These are phyloP conservation scores for Apotomis betuletana DNA, from an alignment of 2,888 invertebrate genomes.

Conservation along the genomic window DNA sequence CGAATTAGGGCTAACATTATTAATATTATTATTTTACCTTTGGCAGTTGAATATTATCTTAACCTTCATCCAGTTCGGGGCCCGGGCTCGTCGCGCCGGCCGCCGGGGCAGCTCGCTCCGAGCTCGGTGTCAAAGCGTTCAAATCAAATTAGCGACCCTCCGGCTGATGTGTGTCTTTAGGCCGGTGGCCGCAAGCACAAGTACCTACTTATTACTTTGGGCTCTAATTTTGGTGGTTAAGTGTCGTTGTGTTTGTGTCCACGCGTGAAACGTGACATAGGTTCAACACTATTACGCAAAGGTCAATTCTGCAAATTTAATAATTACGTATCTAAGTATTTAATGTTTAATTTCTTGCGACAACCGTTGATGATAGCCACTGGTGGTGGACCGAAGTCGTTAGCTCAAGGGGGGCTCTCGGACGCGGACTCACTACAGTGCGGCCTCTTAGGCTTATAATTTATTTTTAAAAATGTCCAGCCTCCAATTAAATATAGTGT, in stretches of 20 bases:
- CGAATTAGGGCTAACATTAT: not conserved
- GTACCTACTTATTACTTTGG: constrained; percentile 10
- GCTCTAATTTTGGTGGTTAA: not conserved
- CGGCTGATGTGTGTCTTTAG: constrained; percentile 25
- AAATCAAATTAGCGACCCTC: constrained; percentile 11
- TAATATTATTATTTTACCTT: not conserved
- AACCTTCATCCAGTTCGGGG: not conserved
- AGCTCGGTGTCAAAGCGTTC: constrained; percentile 15
- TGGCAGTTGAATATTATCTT: constrained; percentile 11
- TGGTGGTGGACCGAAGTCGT: not conserved
- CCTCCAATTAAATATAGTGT: constrained; percentile 4
- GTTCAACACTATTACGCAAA: not conserved
- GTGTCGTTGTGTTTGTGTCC: not conserved
- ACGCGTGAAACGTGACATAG: not conserved
- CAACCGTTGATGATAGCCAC: not conserved
- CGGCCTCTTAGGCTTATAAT: not conserved
- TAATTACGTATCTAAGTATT: not conserved
- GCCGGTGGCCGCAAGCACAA: too few relatives aligned
- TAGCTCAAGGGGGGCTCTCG: not conserved
- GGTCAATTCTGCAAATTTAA: not conserved
- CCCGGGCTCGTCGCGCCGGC: too few relatives aligned
- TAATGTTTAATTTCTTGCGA: not conserved
- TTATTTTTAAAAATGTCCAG: not conserved
- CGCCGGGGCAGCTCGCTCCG: too few relatives aligned
- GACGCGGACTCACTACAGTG: not conserved